Conservation (phyloP, 2,113 vertebrate species). For the Ceyx melanurus region DNA sequence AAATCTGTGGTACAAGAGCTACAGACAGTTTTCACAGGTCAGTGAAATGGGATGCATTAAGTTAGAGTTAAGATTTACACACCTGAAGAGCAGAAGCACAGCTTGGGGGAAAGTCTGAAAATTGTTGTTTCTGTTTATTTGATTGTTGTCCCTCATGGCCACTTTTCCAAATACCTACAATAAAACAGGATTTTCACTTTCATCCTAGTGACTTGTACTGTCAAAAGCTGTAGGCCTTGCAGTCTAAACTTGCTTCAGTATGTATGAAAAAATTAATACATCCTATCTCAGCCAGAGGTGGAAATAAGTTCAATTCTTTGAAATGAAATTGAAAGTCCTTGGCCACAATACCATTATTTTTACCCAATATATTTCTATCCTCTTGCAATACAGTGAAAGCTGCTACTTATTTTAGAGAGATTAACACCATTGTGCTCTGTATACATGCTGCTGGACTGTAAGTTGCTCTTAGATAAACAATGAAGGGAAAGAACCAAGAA, state of each 20-base stretch:
- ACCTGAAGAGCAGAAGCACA: slow-evolving; percentile 96
- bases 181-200: not conserved
- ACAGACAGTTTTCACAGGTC: not conserved
- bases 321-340: not conserved
- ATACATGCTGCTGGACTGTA: not conserved
- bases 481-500: not conserved
- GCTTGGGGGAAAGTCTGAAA: slow-evolving; percentile 98
- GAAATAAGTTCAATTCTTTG: not conserved
- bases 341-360: not conserved
- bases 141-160: slow-evolving; percentile 94
- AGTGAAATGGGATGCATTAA: not conserved
- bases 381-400: not conserved
- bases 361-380: not conserved
- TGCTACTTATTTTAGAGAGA: not conserved
- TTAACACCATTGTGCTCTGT: not conserved
- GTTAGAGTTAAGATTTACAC: not conserved
- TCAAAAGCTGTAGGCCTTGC: not conserved
- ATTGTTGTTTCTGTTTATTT: slow-evolving; percentile 99
- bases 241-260: not conserved
- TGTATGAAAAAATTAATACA: not conserved
- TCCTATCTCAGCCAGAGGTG: not conserved
- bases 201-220: not conserved
- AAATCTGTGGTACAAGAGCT: not conserved
- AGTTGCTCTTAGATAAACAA: not conserved
- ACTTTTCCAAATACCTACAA: slow-evolving; percentile 95